Conservation (phyloP, 2,797 vertebrate species). For the Rallus crepitans region DNA sequence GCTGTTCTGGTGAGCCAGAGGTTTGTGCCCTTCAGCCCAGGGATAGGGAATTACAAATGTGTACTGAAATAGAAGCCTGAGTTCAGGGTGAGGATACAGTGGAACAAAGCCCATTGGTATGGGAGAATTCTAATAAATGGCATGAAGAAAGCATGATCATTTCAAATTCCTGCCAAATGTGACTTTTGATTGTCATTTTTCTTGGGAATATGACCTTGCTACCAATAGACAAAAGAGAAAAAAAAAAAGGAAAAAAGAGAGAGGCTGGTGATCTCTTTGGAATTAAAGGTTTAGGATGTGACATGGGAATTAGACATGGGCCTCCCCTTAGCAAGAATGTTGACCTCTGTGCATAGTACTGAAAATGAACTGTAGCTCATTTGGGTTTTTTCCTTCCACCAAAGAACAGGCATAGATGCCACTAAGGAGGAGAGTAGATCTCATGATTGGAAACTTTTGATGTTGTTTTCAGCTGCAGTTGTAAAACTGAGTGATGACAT, state of each 20-base stretch:
- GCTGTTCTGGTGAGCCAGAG: slow-evolving; percentile 58
- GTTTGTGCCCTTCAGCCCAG: slow-evolving; percentile 22
- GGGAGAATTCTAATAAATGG: slow-evolving; percentile 22
- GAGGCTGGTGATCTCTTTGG: slow-evolving; percentile 12
- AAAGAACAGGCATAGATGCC: not conserved
- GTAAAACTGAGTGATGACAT: slow-evolving; percentile 26
- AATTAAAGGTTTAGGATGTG: slow-evolving; percentile 45
- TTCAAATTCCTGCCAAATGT: slow-evolving; percentile 43
- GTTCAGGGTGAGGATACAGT: slow-evolving; percentile 5
- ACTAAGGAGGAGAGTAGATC: not conserved
- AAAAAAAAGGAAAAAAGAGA: not conserved
- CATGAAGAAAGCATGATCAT: not conserved
- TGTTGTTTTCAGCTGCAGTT: not conserved
- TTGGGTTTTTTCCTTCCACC: not conserved
- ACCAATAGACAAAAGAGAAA: not conserved
- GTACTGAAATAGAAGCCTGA: slow-evolving; percentile 48
- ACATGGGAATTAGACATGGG: slow-evolving; percentile 32
- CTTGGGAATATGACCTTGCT: slow-evolving; percentile 14
- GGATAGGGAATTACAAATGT: slow-evolving; percentile 18
- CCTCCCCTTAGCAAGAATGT: not conserved
- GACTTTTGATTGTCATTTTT: slow-evolving; percentile 44
- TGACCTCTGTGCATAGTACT: not conserved
- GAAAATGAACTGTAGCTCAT: slow-evolving; percentile 25
- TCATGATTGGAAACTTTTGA: not conserved
- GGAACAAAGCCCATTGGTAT: not conserved